These are phyloP conservation scores for Regulus satrapa DNA, from an alignment of 2,113 vertebrate species.

Conservation along the genomic window DNA sequence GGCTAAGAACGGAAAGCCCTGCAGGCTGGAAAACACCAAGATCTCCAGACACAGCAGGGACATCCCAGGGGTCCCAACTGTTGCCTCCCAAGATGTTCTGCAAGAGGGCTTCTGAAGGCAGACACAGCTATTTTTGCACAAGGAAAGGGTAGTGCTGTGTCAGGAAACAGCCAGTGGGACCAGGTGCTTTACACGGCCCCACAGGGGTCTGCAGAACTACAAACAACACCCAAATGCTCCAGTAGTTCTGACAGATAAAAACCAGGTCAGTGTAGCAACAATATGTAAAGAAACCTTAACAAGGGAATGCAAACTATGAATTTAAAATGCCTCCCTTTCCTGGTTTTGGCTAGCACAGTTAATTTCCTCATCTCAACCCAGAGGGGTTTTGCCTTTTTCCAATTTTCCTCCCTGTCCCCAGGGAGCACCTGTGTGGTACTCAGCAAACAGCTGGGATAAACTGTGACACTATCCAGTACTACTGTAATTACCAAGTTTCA, in stretches of 20 bases:
- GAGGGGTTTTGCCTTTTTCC: background rate
- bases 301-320: background rate
- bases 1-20: background rate
- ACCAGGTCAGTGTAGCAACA: background rate
- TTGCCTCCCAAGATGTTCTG: background rate
- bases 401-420: background rate
- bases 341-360: background rate
- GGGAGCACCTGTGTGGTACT: background rate
- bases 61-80: background rate
- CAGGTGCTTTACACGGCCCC: background rate
- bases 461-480: background rate
- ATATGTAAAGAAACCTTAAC: background rate
- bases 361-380: background rate
- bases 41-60: background rate
- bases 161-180: accelerated
- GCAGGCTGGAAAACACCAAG: background rate
- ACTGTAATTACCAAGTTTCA: background rate
- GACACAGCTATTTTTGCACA: background rate
- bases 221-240: background rate
- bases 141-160: background rate
- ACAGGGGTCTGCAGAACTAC: background rate
- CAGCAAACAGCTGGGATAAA: background rate
- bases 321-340: background rate
- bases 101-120: background rate
- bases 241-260: background rate